Base-by-base conservation (phyloP, 1,140 invertebrate genomes). In the Zaprionus nigranus region DNA sequence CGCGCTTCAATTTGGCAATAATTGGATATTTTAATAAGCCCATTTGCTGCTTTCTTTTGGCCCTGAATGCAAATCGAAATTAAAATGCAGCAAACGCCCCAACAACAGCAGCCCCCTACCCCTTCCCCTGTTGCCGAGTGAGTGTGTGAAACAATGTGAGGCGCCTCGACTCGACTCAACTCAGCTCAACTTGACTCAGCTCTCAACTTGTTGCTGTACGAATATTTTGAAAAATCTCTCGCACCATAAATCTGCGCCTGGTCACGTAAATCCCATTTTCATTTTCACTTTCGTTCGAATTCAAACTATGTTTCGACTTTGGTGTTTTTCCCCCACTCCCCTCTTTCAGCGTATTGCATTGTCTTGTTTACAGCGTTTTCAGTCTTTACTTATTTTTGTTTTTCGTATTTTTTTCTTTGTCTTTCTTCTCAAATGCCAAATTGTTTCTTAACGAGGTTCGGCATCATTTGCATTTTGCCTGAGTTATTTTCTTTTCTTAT, bases 11-110 rank as follows among this genome's bases (percentile, higher is more conserved):
- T 86, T 86, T 86, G 80, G 83, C 79, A 79, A 87, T 86, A 86
- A 86, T 86, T 86, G 83, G 83, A 58, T 86, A 87, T 82, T 86
- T 82, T 87, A 87, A 82, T 86, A 87, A 87, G 79, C 72, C 72
- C 82, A 79, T 79, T 86, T 73, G 77, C 68, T 66, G 80, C 82
- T 86, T 86, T 86, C 82, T 86, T 86, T 87, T 86, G 81, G 81
- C 81, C 74, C 82, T 84, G 83, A 86, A 82, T 82, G 83, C 82
- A 86, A 86, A 86, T 87, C 64, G 76, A 82, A 87, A 87, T 86
- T 87, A 62, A 87, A 86, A 86, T 86, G 82, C 82, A 86, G 77
- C 83, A 51, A 77, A 79, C 76, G 82, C 71, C 72, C 72, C 51
- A 43, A n/a, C 60, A 17, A 20, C 15, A 38, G 51, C 66, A 36